A percentile compares a stretch with the other conserved stretches of the same genome.
phyloP scores from a whole-genome alignment of 1,140 invertebrate species.

The Drosophila rufa region DNA sequence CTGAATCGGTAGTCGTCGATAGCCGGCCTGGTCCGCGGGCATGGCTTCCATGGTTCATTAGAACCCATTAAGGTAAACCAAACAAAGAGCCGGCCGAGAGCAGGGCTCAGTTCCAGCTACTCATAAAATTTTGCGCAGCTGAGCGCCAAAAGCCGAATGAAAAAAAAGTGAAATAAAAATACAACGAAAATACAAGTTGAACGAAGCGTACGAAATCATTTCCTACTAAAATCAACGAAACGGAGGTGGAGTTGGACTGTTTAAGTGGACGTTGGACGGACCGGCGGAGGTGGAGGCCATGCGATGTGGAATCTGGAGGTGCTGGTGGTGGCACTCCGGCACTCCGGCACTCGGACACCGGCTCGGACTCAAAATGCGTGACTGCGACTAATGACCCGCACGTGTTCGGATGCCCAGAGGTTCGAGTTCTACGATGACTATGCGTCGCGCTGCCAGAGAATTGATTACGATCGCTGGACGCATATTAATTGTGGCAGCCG shows the following conservation, averaged over 20 bases:
- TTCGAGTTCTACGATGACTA: conserved; percentile 55
- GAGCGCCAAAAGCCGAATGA: conserved; percentile 66
- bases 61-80: conserved; percentile 64
- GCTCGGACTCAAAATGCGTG: conserved; percentile 78
- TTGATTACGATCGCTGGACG: conserved; percentile 83
- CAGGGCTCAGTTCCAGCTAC: conserved; percentile 69
- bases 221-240: conserved; percentile 79
- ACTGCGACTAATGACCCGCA: conserved; percentile 83
- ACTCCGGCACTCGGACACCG: conserved; percentile 31
- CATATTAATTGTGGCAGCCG: conserved; percentile 75
- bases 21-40: conserved; percentile 7
- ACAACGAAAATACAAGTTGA: conserved; percentile 62
- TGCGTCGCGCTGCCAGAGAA: conserved; percentile 59
- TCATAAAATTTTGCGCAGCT: conserved; percentile 78
- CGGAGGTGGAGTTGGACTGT: conserved; percentile 43
- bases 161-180: not conserved
- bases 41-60: conserved; percentile 69
- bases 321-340: conserved; percentile 23
- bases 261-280: not conserved
- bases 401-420: conserved; percentile 56
- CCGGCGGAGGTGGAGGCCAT: conserved; percentile 19
- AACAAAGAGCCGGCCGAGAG: conserved; percentile 45
- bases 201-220: conserved; percentile 83
- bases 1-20: conserved; percentile 36
- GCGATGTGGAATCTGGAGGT: conserved; percentile 14